Base-by-base conservation (phyloP, 2,113 vertebrate genomes). In the Donacobius atricapilla region DNA sequence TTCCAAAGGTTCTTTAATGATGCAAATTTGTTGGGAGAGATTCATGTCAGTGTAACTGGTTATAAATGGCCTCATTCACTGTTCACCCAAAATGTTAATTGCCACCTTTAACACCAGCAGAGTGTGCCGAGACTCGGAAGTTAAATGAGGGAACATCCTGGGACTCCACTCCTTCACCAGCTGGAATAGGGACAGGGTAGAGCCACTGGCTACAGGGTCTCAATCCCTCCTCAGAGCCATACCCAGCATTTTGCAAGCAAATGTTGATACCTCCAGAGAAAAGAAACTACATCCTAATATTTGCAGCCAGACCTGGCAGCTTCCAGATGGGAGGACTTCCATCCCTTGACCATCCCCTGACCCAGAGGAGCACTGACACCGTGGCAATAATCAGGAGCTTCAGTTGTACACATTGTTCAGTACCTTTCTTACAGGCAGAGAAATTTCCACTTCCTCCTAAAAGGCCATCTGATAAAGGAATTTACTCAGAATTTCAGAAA, bases 1-100 rank as follows among this genome's bases (percentile, higher is more conserved):
- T 94, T 95, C 88, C 90, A 92, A 71, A 94, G 93, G 80, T 97
- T 87, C 91, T 87, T 90, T 84, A 93, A 96, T 47, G 90, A 93
- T 83, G 88, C 88, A 92, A 60, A 95, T 96, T 94, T 92, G 90
- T 64, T 78, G 88, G 84, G 93, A 85, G 69, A 97, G 84, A 96
- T 66, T 90, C 83, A 69, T 11, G 14, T 89, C 89, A 86, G 83
- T 3, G 3, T 77, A 86, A 88, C 83, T 75, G 64, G 76, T 92
- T 94, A 86, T 35, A 81, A 96, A 92, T 37, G 87, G 79, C 72
- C 92, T 89, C 56, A 11, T 51, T 88, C 48, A 61, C 51, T 57
- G 58, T 31, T 89, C 87, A 73, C 57, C 87, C 82, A 61, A 89
- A 90, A 82, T 15, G 25, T 37, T 64, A 65, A 42, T 40, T 71